Evolutionary conservation across 2,888 invertebrate species (phyloP), one percentile per base, ranked within the genome.

Genomic region (Keiferia lycopersicella): DNA sequence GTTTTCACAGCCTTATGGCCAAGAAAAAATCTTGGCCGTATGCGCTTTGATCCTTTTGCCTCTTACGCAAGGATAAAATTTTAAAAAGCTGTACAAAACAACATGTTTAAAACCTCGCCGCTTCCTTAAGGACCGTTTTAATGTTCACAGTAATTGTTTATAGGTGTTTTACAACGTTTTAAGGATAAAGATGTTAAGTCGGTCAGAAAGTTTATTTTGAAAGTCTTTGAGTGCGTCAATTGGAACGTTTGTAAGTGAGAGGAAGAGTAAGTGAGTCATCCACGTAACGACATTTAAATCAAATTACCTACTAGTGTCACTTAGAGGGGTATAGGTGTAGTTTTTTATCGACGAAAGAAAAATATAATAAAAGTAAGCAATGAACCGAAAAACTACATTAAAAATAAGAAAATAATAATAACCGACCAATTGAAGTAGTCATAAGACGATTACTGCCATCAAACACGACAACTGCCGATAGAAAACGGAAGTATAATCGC

Each of bases 401-500:
- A 62, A 14, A n/a, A 56, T 53, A 61, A 45, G 22, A 58, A 56
- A 63, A 63, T 63, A 57, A 41, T 50, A 61, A 61, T 57, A 63
- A 48, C n/a, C 48, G 30, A 26, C 60, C 45, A 60, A 56, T 56
- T 56, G 56, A 59, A 59, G 68, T 68, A 66, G 64, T 71, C 68
- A 65, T 62, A 26, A 69, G 71, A 70, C 68, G 71, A 64, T 62
- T 66, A 66, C 53, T 64, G 72, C 73, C 73, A 69, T 71, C 69
- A 68, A 71, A 73, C 75, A 72, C 70, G 73, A 73, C 67, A 71
- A 57, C 22, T 41, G 41, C 66, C 72, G 70, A 76, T 75, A 75
- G 75, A 81, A 84, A 82, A 84, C 74, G 75, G 76, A 81, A 84
- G 82, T 83, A 83, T 79, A 80, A 80, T 77, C 77, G 79, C 79